phyloP scores from a whole-genome alignment of 2,797 vertebrate genomes.

The Otolemur crassicaudatus region DNA sequence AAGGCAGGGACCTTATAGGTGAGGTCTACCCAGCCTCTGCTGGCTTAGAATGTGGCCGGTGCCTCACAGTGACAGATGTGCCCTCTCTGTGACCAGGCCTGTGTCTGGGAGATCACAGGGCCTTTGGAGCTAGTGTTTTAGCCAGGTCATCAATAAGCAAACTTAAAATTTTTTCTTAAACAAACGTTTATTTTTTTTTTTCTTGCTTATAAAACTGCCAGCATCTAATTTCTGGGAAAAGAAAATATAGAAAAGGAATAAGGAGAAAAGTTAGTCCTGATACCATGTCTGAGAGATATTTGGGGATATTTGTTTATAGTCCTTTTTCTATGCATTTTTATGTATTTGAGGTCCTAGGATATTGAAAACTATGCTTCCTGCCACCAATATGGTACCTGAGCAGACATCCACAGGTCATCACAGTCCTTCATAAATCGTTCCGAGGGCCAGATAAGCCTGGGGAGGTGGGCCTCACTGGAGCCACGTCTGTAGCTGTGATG shows the following conservation, averaged over 20 bases:
- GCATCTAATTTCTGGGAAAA: background rate
- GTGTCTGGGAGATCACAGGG: fast-evolving
- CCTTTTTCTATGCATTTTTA: background rate
- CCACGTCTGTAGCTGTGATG: background rate
- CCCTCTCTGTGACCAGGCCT: fast-evolving
- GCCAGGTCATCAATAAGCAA: no score
- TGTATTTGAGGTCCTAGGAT: background rate
- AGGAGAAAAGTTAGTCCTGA: background rate
- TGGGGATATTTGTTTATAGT: background rate
- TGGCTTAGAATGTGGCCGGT: fast-evolving
- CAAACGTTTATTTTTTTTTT: background rate
- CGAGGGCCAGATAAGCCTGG: background rate
- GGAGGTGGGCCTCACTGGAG: fast-evolving
- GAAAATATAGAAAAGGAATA: background rate
- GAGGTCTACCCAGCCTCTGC: background rate
- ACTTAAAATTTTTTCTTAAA: background rate
- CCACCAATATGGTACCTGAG: background rate
- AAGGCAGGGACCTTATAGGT: background rate
- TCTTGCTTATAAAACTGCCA: background rate
- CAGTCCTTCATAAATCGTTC: background rate
- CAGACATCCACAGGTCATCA: background rate
- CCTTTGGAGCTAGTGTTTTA: background rate
- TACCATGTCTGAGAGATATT: background rate
- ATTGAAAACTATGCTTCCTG: background rate
- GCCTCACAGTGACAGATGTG: fast-evolving